Evolutionary conservation across 92 coral and sea anemone genomes (phyloP), one percentile per base, ranked within the genome.

Genomic region (Pocillopora grandis): DNA sequence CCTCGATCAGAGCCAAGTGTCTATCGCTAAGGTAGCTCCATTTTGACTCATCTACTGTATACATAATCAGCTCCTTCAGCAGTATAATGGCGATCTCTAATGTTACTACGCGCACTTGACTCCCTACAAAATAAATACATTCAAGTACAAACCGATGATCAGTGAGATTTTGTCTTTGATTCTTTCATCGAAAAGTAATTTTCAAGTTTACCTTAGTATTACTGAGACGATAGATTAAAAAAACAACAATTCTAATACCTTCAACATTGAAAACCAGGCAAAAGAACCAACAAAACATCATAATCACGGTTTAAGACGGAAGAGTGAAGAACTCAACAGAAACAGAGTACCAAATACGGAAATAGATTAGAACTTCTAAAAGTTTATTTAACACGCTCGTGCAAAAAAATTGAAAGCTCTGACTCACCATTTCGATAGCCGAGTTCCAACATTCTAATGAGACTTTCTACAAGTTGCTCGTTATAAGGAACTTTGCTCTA

Each of bases 1-100:
- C 99, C 97, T 97, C 98, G 23, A 97, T 90, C 12, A 97, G 78
- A 1, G 99, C 99, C 78, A 97, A 76, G 70, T 97, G 99, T 58
- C 90, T 65, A 80, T 97, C 99, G 42, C 78, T 75, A 62, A 97
- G 88, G 80, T 92, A 97, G n/a, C 95, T 83, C 31, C 62, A 59
- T 6, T 74, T 87, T 1, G 65, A 67, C 63, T 71, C 81, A 11
- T 89, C 89, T 23, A 67, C 77, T 62, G 76, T 76, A 71, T 84
- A 84, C 79, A 87, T 71, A 49, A 97, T 94, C 33, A 97, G 94
- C 71, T 97, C 94, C 67, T 90, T 97, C n/a, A 97, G 86, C 14
- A 97, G 90, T 20, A 89, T 86, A 11, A 97, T 94, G 12, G 91
- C 83, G 98, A 97, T 91, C 82, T 97, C 98, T 66, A 97, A 83